A percentile compares a stretch with the other conserved stretches of the same genome.
Evolutionary conservation across 2,888 invertebrate genomes (phyloP).

Genomic region (Phorcus lineatus): DNA sequence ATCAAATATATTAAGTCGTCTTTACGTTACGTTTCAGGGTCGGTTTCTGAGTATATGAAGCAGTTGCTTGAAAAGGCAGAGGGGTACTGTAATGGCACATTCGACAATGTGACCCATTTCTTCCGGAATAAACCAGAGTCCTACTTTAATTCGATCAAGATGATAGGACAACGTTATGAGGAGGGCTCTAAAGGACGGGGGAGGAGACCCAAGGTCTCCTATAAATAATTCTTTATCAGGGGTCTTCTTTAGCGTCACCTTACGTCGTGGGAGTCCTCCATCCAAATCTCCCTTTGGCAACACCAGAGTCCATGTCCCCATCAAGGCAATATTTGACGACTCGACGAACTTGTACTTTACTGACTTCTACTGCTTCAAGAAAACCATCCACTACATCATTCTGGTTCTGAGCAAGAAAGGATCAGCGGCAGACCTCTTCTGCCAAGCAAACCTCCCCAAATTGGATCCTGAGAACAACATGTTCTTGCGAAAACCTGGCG

Average conservation of each 20-base stretch:
- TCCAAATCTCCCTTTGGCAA: not conserved
- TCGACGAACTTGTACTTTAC: not conserved
- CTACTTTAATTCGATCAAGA: not conserved
- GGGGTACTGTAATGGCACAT: not conserved
- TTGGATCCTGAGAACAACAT: not conserved
- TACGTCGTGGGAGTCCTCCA: not conserved
- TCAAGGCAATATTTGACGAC: not conserved
- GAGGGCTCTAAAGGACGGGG: not conserved
- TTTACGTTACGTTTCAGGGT: too few relatives aligned
- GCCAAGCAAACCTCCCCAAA: not conserved
- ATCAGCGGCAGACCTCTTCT: not conserved
- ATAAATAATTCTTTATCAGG: not conserved
- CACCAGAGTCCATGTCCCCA: not conserved
- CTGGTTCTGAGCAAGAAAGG: not conserved
- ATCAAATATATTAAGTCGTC: too few relatives aligned
- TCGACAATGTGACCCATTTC: not conserved
- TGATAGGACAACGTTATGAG: not conserved
- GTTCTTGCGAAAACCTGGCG: not conserved
- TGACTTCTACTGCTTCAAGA: not conserved
- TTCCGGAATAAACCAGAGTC: not conserved
- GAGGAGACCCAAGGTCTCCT: not conserved
- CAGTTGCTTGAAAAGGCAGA: not conserved
- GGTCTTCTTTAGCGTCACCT: not conserved
- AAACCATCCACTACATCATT: not conserved
- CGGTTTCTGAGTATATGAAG: not conserved